A percentile compares a stretch with the other conserved stretches of the same genome.
These are phyloP conservation scores for Gracilinanus agilis DNA, from an alignment of 2,113 vertebrate genomes.

Conservation along the genomic window DNA sequence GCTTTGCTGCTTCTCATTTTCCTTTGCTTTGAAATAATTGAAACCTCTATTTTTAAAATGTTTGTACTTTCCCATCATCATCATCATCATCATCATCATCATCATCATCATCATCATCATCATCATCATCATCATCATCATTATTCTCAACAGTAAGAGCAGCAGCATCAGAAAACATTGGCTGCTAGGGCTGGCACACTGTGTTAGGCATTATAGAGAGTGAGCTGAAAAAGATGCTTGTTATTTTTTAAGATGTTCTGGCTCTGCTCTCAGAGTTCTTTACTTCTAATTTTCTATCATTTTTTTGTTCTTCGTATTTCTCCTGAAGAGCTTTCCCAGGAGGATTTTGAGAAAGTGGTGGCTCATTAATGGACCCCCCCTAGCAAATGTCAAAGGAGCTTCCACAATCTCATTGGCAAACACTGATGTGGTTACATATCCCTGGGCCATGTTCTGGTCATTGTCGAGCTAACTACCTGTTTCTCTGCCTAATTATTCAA, in stretches of 20 bases:
- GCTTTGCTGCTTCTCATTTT: not conserved
- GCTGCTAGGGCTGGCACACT: not conserved
- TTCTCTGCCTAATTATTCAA: conserved; percentile 4
- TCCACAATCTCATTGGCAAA: conserved; percentile 1
- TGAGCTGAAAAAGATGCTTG: not conserved
- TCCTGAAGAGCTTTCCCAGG: not conserved
- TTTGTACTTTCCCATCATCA: not conserved
- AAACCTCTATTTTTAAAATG: not conserved
- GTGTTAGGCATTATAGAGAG: not conserved
- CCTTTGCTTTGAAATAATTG: not conserved
- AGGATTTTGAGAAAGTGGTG: not conserved
- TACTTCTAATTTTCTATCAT: not conserved
- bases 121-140: not conserved
- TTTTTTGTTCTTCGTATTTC: not conserved
- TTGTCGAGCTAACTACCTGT: not conserved
- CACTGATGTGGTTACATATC: not conserved
- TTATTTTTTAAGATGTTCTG: not conserved
- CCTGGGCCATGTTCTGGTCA: not conserved
- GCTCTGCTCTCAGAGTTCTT: not conserved
- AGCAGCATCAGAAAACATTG: not conserved
- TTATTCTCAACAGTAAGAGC: not conserved
- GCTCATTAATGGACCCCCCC: not conserved
- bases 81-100: not conserved
- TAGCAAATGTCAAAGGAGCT: not conserved
- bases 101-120: not conserved